These are phyloP conservation scores for Neotoxoptera formosana DNA, from an alignment of 1,140 invertebrate species.

Conservation along the genomic window DNA sequence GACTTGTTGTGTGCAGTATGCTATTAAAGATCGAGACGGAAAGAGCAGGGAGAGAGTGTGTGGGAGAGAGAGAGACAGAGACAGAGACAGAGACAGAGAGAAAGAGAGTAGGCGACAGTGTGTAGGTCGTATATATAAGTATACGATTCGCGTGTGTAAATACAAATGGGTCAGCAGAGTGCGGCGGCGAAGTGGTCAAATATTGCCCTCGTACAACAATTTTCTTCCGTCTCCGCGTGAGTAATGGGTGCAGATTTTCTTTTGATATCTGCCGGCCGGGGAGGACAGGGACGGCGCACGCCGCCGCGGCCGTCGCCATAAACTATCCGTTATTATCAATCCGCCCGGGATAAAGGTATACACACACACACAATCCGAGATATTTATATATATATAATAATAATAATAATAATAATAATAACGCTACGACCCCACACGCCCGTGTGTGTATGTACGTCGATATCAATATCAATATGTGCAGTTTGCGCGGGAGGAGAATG, in stretches of 20 bases:
- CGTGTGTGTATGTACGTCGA: not conserved
- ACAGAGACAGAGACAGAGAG: no score
- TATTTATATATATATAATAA: not conserved
- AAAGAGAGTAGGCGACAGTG: no score
- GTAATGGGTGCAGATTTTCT: conserved; percentile 49
- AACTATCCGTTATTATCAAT: conserved; percentile 57
- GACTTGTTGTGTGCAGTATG: not conserved
- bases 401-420: not conserved
- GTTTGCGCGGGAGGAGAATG: not conserved
- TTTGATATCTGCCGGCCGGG: conserved; percentile 22
- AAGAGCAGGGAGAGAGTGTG: no score
- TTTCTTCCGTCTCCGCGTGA: conserved; percentile 38
- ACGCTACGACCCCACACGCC: not conserved
- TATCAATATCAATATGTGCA: conserved; percentile 14
- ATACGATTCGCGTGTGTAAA: not conserved
- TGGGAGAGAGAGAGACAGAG: no score
- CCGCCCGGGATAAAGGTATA: conserved; percentile 39
- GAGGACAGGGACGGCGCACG: not conserved
- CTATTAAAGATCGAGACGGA: not conserved
- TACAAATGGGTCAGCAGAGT: conserved; percentile 37
- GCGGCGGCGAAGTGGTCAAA: conserved; percentile 34
- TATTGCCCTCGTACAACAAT: conserved; percentile 28
- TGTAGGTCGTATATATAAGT: no score
- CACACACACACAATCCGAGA: not conserved
- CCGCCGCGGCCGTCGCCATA: conserved; percentile 36